A percentile compares a stretch with the other conserved stretches of the same genome.
Evolutionary conservation across 1,140 invertebrate genomes (phyloP).

Genomic region (Pteromalus puparum): DNA sequence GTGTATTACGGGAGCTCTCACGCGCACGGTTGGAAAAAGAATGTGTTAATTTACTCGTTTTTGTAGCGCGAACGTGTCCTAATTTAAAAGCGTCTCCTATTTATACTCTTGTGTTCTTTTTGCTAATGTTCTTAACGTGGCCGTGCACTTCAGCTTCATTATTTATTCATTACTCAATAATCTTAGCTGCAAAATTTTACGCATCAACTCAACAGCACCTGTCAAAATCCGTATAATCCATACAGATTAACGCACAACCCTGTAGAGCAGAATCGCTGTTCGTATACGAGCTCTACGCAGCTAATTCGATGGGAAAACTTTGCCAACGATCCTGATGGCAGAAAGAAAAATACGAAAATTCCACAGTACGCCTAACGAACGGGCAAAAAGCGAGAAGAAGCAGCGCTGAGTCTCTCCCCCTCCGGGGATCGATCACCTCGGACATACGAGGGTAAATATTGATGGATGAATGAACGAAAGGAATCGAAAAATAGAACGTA

Average conservation of each 20-base stretch:
- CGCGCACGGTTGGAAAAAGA: not conserved
- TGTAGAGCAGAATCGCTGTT: not conserved
- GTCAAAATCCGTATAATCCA: not conserved
- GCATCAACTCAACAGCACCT: too few relatives aligned
- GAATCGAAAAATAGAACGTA: not conserved
- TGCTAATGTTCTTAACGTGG: not conserved
- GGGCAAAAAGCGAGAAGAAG: not conserved
- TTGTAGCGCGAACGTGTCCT: not conserved
- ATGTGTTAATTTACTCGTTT: slow-evolving; percentile 8
- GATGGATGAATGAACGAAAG: not conserved
- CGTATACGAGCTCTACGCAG: not conserved
- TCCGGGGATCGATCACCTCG: not conserved
- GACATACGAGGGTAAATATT: slow-evolving; percentile 1
- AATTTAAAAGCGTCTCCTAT: not conserved
- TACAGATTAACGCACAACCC: not conserved
- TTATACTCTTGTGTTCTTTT: not conserved
- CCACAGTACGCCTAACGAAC: not conserved
- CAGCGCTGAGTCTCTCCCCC: too few relatives aligned
- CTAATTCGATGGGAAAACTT: not conserved
- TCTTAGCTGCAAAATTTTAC: too few relatives aligned
- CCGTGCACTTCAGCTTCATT: too few relatives aligned
- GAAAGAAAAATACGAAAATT: not conserved
- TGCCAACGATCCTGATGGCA: not conserved
- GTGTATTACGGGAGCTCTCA: not conserved
- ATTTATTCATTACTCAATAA: too few relatives aligned